phyloP scores from a whole-genome alignment of 2,797 vertebrate species.

The Galagoides demidoff region DNA sequence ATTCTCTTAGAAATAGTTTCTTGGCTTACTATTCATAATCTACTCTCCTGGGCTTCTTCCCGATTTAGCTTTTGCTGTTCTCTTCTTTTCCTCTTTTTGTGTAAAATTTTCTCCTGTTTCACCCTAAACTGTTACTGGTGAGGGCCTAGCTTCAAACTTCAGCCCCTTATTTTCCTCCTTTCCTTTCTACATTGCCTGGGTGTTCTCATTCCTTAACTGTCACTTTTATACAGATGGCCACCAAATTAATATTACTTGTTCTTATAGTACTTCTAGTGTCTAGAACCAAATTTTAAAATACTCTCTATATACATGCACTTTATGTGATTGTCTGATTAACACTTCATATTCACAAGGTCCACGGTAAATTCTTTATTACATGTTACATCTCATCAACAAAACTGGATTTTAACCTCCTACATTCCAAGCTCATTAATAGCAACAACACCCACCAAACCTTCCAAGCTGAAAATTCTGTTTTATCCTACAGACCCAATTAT shows the following conservation, averaged over 20 bases:
- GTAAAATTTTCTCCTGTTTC: background rate
- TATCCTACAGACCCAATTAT: background rate
- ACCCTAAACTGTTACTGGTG: background rate
- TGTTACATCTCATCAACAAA: background rate
- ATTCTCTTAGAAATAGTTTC: background rate
- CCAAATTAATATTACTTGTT: background rate
- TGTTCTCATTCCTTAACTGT: background rate
- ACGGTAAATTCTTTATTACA: background rate
- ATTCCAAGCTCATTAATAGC: background rate
- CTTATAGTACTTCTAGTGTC: background rate
- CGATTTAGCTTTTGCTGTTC: background rate
- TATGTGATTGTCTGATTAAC: background rate
- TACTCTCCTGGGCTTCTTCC: background rate
- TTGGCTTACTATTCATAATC: background rate
- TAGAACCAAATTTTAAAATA: background rate
- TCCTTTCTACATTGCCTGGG: background rate
- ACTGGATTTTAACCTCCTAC: background rate
- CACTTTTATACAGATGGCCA: background rate
- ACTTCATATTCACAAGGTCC: background rate
- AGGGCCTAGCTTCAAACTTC: background rate
- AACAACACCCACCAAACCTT: background rate
- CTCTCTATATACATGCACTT: background rate
- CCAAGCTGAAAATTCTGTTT: background rate
- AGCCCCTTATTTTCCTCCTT: background rate
- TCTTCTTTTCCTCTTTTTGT: background rate